phyloP scores from a whole-genome alignment of 2,888 invertebrate species.

The Phragmatobia fuliginosa region DNA sequence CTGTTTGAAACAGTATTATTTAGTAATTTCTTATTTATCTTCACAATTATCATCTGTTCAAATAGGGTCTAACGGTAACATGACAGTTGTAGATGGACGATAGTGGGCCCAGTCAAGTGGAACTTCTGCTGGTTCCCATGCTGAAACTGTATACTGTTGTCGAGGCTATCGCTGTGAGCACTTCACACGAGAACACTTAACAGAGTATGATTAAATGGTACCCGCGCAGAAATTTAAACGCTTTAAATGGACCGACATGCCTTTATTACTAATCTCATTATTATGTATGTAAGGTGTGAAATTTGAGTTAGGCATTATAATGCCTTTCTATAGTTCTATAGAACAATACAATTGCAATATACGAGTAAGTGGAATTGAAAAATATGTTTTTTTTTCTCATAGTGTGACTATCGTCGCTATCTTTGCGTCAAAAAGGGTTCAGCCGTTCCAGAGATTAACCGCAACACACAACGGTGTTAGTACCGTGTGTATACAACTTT shows the following conservation, averaged over 20 bases:
- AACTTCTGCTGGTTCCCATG: constrained; percentile 69
- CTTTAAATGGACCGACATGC: background rate
- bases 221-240: constrained; percentile 9
- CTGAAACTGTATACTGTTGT: constrained; percentile 70
- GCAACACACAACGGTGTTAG: too few relatives aligned
- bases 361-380: background rate
- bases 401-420: background rate
- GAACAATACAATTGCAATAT: background rate
- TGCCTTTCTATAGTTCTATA: too few relatives aligned
- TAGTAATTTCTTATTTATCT: constrained; percentile 36
- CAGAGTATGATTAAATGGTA: constrained; percentile 10
- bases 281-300: background rate
- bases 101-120: constrained; percentile 59
- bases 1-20: constrained; percentile 15
- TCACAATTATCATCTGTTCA: constrained; percentile 35
- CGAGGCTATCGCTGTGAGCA: constrained; percentile 44
- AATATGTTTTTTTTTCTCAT: background rate
- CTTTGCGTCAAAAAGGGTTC: too few relatives aligned
- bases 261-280: constrained; percentile 1
- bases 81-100: constrained; percentile 56
- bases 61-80: constrained; percentile 57
- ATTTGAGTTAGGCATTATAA: background rate
- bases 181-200: constrained; percentile 37
- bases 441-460: too few relatives aligned
- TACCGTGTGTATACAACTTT: too few relatives aligned